These are phyloP conservation scores for Cosmia pyralina DNA, from an alignment of 2,888 invertebrate genomes.

Conservation along the genomic window DNA sequence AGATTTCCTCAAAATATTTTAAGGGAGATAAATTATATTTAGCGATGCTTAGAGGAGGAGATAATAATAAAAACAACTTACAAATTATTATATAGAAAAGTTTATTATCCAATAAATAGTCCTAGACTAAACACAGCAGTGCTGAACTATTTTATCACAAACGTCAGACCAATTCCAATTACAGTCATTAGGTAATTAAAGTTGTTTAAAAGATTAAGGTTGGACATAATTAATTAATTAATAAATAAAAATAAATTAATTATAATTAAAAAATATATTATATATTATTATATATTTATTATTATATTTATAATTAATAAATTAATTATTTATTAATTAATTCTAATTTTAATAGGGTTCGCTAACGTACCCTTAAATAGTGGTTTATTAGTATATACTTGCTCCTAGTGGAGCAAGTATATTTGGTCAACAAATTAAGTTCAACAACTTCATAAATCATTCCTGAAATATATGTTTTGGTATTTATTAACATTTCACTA, in stretches of 20 bases:
- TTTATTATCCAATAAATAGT: constrained; percentile 59
- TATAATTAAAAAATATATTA: too few species aligned
- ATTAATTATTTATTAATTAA: too few species aligned
- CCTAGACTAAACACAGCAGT: constrained; percentile 34
- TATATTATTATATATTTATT: too few species aligned
- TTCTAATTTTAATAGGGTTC: neutral
- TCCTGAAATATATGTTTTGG: neutral
- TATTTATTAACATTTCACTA: neutral
- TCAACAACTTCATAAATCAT: neutral
- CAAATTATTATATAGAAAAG: constrained; percentile 42
- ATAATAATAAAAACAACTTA: too few species aligned
- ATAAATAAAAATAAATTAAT: too few species aligned
- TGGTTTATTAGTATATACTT: neutral
- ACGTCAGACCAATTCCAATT: constrained; percentile 40
- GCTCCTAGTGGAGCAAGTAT: neutral
- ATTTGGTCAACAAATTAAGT: neutral
- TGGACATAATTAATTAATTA: constrained; percentile 16
- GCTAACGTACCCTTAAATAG: neutral
- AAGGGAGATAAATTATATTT: neutral
- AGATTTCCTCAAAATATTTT: neutral
- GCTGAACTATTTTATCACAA: constrained; percentile 53
- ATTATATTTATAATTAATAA: too few species aligned
- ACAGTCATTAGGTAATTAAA: constrained; percentile 15
- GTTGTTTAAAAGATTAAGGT: constrained; percentile 4
- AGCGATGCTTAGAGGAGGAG: neutral